Conservation (phyloP, 2,113 vertebrate species). For the Cynoglossus semilaevis region DNA sequence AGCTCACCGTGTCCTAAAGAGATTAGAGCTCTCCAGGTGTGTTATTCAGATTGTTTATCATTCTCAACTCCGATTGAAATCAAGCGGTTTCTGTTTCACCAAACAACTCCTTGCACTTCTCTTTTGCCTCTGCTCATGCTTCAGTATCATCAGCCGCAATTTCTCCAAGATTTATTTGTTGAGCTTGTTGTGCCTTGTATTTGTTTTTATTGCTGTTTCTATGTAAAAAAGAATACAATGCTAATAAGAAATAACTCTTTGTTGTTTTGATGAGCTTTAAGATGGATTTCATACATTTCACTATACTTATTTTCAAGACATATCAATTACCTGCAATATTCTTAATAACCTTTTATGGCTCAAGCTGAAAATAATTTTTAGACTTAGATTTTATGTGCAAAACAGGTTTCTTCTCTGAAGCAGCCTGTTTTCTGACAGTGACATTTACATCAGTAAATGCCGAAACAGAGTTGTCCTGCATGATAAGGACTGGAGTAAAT, state of each 20-base stretch:
- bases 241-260: background rate
- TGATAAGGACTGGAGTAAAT: too few species aligned
- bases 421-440: too few species aligned
- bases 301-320: too few species aligned
- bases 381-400: too few species aligned
- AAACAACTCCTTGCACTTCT: constrained; percentile 39
- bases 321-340: too few species aligned
- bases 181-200: constrained; percentile 1
- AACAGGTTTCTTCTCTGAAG: too few species aligned
- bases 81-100: constrained; percentile 65
- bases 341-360: too few species aligned
- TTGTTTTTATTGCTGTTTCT: constrained; percentile 1
- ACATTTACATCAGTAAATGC: too few species aligned
- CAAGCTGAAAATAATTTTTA: too few species aligned
- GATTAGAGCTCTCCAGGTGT: constrained; percentile 71
- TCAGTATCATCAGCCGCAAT: constrained; percentile 8
- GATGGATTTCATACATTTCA: background rate
- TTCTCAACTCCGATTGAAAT: constrained; percentile 69
- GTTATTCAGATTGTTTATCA: constrained; percentile 75
- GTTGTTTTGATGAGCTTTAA: background rate
- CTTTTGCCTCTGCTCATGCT: constrained; percentile 11
- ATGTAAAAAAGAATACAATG: background rate
- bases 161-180: background rate
- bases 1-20: constrained; percentile 59
- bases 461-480: too few species aligned